Evolutionary conservation across 1,140 invertebrate genomes (phyloP).

Genomic region (Drosophila gunungcola): DNA sequence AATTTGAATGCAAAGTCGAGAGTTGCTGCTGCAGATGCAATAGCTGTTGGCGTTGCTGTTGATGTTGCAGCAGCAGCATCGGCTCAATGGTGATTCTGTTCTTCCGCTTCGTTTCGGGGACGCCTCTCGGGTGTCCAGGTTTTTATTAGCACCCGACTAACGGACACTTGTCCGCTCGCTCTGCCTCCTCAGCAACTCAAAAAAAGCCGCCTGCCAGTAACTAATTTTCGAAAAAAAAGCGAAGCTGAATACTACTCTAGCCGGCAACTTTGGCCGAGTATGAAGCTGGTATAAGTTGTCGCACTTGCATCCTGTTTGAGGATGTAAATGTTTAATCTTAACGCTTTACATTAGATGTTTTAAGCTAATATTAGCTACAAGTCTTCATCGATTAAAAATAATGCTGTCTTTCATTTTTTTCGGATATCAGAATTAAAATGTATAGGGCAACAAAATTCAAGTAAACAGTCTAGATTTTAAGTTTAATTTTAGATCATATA

Average conservation of each 20-base stretch:
- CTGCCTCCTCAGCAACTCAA: slow-evolving; percentile 4
- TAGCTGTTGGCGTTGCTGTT: slow-evolving; percentile 12
- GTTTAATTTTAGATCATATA: no score
- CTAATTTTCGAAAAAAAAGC: slow-evolving; percentile 28
- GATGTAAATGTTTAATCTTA: slow-evolving; percentile 24
- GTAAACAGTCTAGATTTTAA: no score
- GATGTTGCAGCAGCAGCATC: slow-evolving; percentile 14
- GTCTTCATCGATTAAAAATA: no score
- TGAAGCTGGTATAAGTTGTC: slow-evolving; percentile 8
- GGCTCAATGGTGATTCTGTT: slow-evolving; percentile 44
- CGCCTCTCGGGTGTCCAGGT: slow-evolving; percentile 13
- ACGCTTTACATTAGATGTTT: not conserved
- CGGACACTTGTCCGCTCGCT: slow-evolving; percentile 26
- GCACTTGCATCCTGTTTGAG: slow-evolving; percentile 32
- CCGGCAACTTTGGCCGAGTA: slow-evolving; percentile 1
- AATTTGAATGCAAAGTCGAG: slow-evolving; percentile 69
- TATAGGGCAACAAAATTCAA: no score
- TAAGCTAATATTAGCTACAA: not conserved
- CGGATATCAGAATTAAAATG: no score
- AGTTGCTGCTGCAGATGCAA: slow-evolving; percentile 14
- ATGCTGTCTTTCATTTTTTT: no score
- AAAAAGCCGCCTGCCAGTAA: slow-evolving; percentile 18
- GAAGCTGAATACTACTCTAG: slow-evolving; percentile 11
- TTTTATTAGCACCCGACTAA: slow-evolving; percentile 32
- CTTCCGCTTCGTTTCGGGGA: slow-evolving; percentile 50